These are phyloP conservation scores for Grus americana DNA, from an alignment of 2,113 vertebrate species.

Conservation along the genomic window DNA sequence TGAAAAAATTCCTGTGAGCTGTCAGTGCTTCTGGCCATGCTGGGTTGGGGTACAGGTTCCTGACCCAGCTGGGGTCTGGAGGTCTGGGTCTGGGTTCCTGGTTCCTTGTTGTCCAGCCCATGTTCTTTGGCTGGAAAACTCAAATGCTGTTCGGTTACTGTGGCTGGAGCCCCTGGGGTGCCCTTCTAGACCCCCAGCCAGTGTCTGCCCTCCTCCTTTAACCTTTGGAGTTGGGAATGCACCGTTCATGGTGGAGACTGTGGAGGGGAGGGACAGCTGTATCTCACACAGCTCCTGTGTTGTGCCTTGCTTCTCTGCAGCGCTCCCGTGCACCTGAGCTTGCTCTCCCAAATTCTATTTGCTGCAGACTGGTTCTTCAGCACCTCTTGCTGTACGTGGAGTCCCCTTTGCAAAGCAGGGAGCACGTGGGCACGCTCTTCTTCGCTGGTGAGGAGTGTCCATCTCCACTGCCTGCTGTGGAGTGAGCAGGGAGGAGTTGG, in stretches of 20 bases:
- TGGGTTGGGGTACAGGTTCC: not conserved
- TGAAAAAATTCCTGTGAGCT: not conserved
- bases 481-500: not conserved
- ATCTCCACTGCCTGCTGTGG: not conserved
- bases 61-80: not conserved
- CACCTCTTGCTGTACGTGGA: not conserved
- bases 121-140: not conserved
- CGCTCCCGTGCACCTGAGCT: not conserved
- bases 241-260: fast-evolving
- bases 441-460: not conserved
- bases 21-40: fast-evolving
- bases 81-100: fast-evolving
- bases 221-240: not conserved
- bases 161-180: not conserved
- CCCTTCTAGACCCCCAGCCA: not conserved
- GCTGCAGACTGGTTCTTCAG: not conserved
- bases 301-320: not conserved
- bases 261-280: not conserved
- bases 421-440: fast-evolving
- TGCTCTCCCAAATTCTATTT: not conserved
- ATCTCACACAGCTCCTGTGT: not conserved
- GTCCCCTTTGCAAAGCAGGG: not conserved
- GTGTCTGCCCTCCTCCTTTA: not conserved
- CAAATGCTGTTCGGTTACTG: not conserved
- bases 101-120: not conserved